Evolutionary conservation across 92 coral and sea anemone genomes (phyloP), one percentile per base, ranked within the genome.

Genomic region (Metridium senile): DNA sequence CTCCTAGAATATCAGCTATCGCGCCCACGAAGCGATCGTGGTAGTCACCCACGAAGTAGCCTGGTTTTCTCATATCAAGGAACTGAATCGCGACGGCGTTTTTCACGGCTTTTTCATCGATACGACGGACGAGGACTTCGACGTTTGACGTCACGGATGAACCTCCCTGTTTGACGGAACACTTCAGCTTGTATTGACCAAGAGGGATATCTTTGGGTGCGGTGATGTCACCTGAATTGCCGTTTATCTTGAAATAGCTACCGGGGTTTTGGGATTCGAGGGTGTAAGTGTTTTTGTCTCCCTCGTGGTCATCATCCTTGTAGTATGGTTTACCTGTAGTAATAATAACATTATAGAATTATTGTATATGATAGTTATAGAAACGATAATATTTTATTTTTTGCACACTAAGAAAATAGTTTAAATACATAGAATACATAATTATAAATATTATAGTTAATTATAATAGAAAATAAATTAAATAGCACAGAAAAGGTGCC

Each of bases 251-350:
- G 65, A 94, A 94, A 74, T 80, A 85, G 21, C 75, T 33, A 1
- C 87, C 87, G 35, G 85, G 85, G 25, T 27, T 32, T 49, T 82
- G 90, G 23, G 78, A n/a, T 8, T 56, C 35, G 70, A 94, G 72
- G 20, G 72, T 33, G 63, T 92, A 94, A 58, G 84, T 87, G 62
- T 89, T 92, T 0, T 29, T 71, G 63, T 94, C 97, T 0, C 92
- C 98, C n/a, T 81, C 86, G 51, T 79, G 89, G 82, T 96, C 99
- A 8, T 58, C 58, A 52, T 96, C 99, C 61, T 58, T 59, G 76
- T 92, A 96, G 57, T 96, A 96, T 81, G 81, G 2, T 66, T 61
- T 31, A 61, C 52, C 35, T 58, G 66, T 86, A 11, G 71, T 83
- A 66, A 89, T 86, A 79, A 77, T 80, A 16, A 90, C 90, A 51